Evolutionary conservation across 2,797 vertebrate genomes (phyloP).

Genomic region (Pelochelys cantorii): DNA sequence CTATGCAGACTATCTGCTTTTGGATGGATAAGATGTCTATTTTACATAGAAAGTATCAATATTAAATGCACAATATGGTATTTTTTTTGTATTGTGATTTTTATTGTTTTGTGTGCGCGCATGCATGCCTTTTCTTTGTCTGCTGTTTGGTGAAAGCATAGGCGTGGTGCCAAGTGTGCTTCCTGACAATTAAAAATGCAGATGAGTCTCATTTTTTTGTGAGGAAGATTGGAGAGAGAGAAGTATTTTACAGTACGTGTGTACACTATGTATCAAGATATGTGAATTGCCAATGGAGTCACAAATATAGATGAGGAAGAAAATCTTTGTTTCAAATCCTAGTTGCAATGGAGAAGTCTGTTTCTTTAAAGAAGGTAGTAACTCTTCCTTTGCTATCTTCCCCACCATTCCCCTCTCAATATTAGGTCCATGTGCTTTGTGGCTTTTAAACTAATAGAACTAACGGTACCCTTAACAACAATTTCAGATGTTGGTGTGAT

Average conservation of each 20-base stretch:
- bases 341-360: background rate
- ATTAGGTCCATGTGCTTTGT: background rate
- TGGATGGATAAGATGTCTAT: background rate
- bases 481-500: background rate
- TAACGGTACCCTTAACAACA: background rate
- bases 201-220: background rate
- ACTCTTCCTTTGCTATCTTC: background rate
- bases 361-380: conserved; percentile 17
- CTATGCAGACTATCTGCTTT: background rate
- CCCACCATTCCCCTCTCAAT: background rate
- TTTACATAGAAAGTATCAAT: background rate
- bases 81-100: background rate
- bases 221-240: conserved; percentile 9
- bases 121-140: background rate
- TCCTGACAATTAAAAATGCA: conserved; percentile 47
- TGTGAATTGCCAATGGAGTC: background rate
- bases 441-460: background rate
- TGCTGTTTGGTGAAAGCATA: background rate
- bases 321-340: background rate
- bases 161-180: conserved; percentile 9
- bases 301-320: conserved; percentile 6
- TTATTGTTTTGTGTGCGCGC: background rate
- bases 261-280: conserved; percentile 11
- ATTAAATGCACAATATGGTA: background rate
- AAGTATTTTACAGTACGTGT: background rate